These are phyloP conservation scores for Parazoanthus darwini DNA, from an alignment of 92 coral and sea anemone species.

Conservation along the genomic window DNA sequence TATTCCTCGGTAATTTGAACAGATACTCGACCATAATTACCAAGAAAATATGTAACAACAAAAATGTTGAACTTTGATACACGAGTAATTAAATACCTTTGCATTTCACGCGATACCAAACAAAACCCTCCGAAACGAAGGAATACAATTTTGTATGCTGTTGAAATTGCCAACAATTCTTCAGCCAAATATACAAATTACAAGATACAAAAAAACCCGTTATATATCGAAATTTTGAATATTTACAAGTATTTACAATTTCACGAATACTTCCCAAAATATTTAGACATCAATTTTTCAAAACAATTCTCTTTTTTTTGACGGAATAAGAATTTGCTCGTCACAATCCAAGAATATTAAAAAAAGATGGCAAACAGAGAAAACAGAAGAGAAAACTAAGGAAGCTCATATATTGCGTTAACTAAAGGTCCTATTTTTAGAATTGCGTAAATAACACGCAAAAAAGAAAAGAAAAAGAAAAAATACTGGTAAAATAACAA, in stretches of 20 bases:
- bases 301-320: background rate
- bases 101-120: background rate
- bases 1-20: background rate
- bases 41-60: background rate
- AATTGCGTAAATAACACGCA: too few relatives aligned
- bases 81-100: conserved; percentile 8
- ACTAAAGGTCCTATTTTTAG: too few relatives aligned
- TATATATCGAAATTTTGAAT: background rate
- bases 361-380: too few relatives aligned
- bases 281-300: background rate
- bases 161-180: conserved; percentile 3
- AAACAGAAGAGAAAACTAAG: too few relatives aligned
- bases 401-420: too few relatives aligned
- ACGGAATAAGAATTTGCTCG: background rate
- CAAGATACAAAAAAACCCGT: conserved; percentile 19
- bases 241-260: conserved; percentile 23
- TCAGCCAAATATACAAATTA: conserved; percentile 33
- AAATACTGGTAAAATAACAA: too few relatives aligned
- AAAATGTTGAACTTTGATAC: background rate
- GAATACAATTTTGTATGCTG: conserved; percentile 9
- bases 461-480: too few relatives aligned
- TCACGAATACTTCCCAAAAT: background rate
- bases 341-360: too few relatives aligned
- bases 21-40: background rate
- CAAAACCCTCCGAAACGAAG: conserved; percentile 32